Base-by-base conservation (phyloP, 1,140 invertebrate species). In the Scylla paramamosain region DNA sequence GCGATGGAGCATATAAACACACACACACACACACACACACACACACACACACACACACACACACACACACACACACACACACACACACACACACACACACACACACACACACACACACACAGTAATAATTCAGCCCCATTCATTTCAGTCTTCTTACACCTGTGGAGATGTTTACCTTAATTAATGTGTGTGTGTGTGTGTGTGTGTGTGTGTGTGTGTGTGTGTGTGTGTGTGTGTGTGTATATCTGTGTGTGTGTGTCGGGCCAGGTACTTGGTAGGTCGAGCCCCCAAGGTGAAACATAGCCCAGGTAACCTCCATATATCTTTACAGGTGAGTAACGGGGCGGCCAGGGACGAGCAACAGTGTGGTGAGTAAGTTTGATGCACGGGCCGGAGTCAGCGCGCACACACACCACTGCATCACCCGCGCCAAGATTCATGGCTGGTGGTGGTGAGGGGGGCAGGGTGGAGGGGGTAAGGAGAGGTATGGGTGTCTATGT, bases 341-440 rank as follows among this genome's bases (percentile, higher is more conserved):
- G 87, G 87, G 46, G 0, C 32, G 87, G 46, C 32, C 8, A 32
- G 87, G 31, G 12, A 48, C 67, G 39, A 14, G 87, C 87, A 89
- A 89, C 87, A 89, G 87, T 39, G 32, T 20, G 87, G 87, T 20
- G 87, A 28, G 87, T 89, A 89, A 89, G 87, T 89, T 89, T 89
- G 87, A 89, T 46, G 25, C 87, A 89, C 46, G 31, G 20, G 87
- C n/a, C 86, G 31, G n/a, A 88, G 31, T 59, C 52, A 59, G 28
- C 45, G 28, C 45, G 86, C 45, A 45, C 45, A 88, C 86, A 88
- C 31, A 88, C 86, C 31, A 16, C 31, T 88, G 86, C 31, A 88
- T 88, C 86, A 88, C 86, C 28, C 86, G 4, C 52, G 52, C 52
- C 52, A 59, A 59, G 20, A 20, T 16, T 59, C 20, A 12, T 16